These are phyloP conservation scores for Melospiza georgiana DNA, from an alignment of 2,113 vertebrate genomes.

Conservation along the genomic window DNA sequence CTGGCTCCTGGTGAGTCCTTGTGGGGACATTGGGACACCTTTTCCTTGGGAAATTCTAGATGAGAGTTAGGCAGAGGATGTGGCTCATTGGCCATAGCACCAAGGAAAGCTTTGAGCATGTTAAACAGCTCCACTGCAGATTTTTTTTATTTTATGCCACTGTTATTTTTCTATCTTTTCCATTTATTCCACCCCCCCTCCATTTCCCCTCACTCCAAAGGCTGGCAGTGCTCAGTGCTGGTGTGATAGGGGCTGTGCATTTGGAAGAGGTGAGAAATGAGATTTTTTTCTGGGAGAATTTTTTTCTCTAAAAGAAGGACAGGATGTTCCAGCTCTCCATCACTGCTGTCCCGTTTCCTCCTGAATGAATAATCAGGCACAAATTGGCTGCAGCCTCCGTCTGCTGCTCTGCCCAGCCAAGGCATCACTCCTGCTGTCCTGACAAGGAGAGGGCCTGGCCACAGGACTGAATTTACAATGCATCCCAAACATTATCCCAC, in stretches of 20 bases:
- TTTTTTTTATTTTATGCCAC: neutral
- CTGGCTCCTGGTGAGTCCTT: neutral
- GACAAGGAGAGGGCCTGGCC: neutral
- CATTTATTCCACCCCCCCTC: neutral
- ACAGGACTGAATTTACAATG: neutral
- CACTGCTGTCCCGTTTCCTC: neutral
- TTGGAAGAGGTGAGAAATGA: neutral
- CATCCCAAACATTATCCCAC: neutral
- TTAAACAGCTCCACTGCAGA: neutral
- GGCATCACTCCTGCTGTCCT: neutral
- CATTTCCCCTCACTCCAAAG: neutral
- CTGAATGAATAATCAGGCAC: constrained; percentile 1
- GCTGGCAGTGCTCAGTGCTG: neutral
- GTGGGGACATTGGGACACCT: neutral
- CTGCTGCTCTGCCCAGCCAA: neutral
- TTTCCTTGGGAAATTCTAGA: neutral
- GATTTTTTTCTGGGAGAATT: neutral
- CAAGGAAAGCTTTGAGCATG: neutral
- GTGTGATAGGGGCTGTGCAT: neutral
- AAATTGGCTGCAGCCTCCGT: neutral
- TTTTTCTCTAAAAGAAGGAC: neutral
- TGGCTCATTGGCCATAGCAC: neutral
- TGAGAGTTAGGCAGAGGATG: neutral
- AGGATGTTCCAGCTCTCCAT: constrained; percentile 12
- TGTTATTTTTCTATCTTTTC: neutral